Evolutionary conservation across 2,888 invertebrate genomes (phyloP).

Genomic region (Syrphus vitripennis): DNA sequence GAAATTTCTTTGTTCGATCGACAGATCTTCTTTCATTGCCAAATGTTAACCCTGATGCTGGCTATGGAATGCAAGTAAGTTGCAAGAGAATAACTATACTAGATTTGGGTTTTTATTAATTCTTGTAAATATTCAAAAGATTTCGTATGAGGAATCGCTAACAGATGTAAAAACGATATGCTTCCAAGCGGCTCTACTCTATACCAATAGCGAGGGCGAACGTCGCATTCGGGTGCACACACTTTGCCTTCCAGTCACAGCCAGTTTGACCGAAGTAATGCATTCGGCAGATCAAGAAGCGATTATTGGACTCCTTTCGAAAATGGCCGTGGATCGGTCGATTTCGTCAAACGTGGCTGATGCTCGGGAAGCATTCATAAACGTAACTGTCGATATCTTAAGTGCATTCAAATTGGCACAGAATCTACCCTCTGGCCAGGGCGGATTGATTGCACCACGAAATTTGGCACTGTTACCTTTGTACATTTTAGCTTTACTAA

Average conservation of each 20-base stretch:
- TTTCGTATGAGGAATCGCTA: constrained; percentile 94
- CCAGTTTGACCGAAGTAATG: constrained; percentile 92
- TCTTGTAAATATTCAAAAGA: constrained; percentile 66
- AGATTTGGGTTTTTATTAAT: neutral
- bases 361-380: constrained; percentile 97
- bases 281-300: constrained; percentile 96
- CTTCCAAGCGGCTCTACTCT: constrained; percentile 98
- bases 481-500: constrained; percentile 93
- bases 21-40: constrained; percentile 97
- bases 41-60: constrained; percentile 98
- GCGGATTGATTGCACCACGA: constrained; percentile 87
- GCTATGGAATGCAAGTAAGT: constrained; percentile 96
- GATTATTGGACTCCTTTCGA: constrained; percentile 94
- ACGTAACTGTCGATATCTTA: constrained; percentile 95
- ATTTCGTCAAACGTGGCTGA: constrained; percentile 92
- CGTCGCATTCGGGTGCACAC: constrained; percentile 98
- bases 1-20: constrained; percentile 99
- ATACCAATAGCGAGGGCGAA: constrained; percentile 97
- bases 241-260: constrained; percentile 94
- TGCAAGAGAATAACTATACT: neutral
- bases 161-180: constrained; percentile 93
- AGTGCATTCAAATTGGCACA: constrained; percentile 87
- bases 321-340: constrained; percentile 98
- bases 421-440: constrained; percentile 84
- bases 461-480: constrained; percentile 92